Conservation (phyloP, 2,888 invertebrate genomes). For the Trachelus iudaicus region DNA sequence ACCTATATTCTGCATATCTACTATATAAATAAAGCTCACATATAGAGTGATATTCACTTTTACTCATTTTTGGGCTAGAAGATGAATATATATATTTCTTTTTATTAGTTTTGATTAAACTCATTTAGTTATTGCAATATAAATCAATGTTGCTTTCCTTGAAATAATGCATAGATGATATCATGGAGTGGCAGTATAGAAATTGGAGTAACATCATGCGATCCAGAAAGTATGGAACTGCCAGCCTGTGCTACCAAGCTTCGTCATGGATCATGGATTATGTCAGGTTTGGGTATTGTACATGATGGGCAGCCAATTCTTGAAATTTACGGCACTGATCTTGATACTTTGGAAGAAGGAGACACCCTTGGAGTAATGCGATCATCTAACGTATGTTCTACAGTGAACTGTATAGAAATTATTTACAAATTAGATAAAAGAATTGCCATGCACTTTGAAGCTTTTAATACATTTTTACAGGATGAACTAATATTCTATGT, state of each 20-base stretch:
- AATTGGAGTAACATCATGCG: conserved; percentile 79
- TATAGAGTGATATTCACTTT: conserved; percentile 1
- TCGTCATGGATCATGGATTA: conserved; percentile 87
- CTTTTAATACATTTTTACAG: conserved; percentile 61
- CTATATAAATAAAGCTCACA: background rate
- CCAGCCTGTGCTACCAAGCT: conserved; percentile 84
- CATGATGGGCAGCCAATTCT: conserved; percentile 85
- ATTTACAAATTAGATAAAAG: background rate
- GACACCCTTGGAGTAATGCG: conserved; percentile 88
- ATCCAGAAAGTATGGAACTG: conserved; percentile 76
- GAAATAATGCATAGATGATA: conserved; percentile 72
- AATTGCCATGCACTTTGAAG: background rate
- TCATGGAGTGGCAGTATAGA: conserved; percentile 84
- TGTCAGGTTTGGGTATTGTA: conserved; percentile 88
- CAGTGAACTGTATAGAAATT: background rate
- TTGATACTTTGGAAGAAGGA: conserved; percentile 85
- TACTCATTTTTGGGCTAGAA: background rate
- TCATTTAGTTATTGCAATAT: background rate
- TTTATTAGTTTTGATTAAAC: background rate
- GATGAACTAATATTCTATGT: conserved; percentile 89
- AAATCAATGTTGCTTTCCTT: background rate
- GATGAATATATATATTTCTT: background rate
- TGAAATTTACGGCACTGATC: conserved; percentile 86
- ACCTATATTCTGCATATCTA: background rate
- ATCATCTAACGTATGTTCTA: conserved; percentile 74